Evolutionary conservation across 2,113 vertebrate genomes (phyloP).

Genomic region (Noctilio leporinus): DNA sequence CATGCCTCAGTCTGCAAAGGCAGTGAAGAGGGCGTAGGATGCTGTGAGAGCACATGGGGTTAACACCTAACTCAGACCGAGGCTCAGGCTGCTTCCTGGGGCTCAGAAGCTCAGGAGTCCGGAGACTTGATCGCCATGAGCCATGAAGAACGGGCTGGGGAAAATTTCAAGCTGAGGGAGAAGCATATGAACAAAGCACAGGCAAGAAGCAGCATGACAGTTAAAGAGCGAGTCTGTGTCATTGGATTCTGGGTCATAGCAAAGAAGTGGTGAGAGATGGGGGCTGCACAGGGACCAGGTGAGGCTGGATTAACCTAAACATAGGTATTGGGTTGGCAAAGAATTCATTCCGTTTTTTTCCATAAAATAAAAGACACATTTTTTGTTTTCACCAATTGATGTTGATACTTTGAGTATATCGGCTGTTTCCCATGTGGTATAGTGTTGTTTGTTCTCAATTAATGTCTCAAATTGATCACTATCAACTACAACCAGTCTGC

Average conservation of each 20-base stretch:
- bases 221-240: not conserved
- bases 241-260: not conserved
- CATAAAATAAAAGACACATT: no score
- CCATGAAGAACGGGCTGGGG: not conserved
- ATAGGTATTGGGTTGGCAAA: no score
- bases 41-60: not conserved
- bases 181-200: not conserved
- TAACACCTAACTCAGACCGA: not conserved
- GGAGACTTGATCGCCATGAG: not conserved
- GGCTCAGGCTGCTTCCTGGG: not conserved
- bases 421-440: no score
- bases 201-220: not conserved
- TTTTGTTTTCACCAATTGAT: no score
- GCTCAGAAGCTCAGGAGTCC: not conserved
- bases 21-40: no score
- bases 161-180: not conserved
- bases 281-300: not conserved
- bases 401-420: no score
- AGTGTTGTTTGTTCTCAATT: no score
- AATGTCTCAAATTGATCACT: no score
- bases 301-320: not conserved
- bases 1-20: accelerated
- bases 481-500: no score
- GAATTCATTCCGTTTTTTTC: no score
- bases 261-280: not conserved